Conservation (phyloP, 1,140 invertebrate genomes). For the Brachionus calyciflorus region DNA sequence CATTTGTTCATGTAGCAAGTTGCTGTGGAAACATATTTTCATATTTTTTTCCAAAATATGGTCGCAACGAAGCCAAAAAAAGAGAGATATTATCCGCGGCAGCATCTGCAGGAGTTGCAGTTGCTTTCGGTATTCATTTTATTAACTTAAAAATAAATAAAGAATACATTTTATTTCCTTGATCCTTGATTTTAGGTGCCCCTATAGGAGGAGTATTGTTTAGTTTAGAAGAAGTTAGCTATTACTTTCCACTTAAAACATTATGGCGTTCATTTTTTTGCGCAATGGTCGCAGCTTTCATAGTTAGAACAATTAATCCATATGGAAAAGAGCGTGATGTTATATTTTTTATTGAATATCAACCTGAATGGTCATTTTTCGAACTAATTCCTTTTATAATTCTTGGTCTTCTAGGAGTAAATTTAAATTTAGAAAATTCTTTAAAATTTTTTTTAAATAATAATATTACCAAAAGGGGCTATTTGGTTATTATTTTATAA, state of each 20-base stretch:
- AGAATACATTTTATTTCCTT: background rate
- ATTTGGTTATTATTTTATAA: slow-evolving; percentile 95
- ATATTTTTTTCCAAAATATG: slow-evolving; percentile 98
- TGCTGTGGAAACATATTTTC: slow-evolving; percentile 89
- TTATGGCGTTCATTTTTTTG: slow-evolving; percentile 99
- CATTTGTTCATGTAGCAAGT: slow-evolving; percentile 92
- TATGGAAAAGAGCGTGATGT: slow-evolving; percentile 99
- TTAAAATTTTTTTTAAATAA: background rate
- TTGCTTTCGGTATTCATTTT: slow-evolving; percentile 74
- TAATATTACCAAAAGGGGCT: slow-evolving; percentile 65
- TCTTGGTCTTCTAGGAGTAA: slow-evolving; percentile 81
- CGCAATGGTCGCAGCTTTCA: slow-evolving; percentile 93
- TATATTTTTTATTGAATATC: slow-evolving; percentile 96
- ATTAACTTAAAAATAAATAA: background rate
- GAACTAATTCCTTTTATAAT: slow-evolving; percentile 94
- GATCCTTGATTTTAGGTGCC: slow-evolving; percentile 64
- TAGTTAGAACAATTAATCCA: slow-evolving; percentile 92
- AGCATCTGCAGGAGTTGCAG: slow-evolving; percentile 95
- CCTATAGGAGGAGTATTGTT: slow-evolving; percentile 73
- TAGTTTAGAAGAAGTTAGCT: slow-evolving; percentile 97
- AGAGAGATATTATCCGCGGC: slow-evolving; percentile 98
- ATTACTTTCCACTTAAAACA: slow-evolving; percentile 98
- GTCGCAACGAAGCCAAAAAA: slow-evolving; percentile 97
- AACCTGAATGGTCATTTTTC: slow-evolving; percentile 97
- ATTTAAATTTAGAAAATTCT: background rate